Evolutionary conservation across 2,113 vertebrate genomes (phyloP).

Genomic region (Lutjanus erythropterus): DNA sequence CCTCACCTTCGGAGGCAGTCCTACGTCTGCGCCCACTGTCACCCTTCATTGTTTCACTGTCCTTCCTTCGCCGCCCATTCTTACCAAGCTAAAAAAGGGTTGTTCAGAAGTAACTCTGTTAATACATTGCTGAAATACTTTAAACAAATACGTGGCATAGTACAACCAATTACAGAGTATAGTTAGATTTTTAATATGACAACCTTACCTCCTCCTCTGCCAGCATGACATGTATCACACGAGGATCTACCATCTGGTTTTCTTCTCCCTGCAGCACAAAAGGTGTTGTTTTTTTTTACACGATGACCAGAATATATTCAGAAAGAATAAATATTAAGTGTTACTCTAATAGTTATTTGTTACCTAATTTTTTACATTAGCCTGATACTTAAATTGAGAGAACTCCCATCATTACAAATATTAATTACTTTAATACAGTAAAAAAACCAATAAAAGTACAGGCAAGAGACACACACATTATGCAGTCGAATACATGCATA

Average conservation of each 20-base stretch:
- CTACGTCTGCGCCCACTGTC: slow-evolving; percentile 93
- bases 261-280: slow-evolving; percentile 87
- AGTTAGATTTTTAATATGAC: background rate
- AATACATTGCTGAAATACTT: background rate
- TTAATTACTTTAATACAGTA: no score
- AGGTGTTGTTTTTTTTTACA: slow-evolving; percentile 18
- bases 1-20: slow-evolving; percentile 91
- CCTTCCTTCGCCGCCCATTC: slow-evolving; percentile 90
- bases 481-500: background rate
- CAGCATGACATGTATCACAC: slow-evolving; percentile 94
- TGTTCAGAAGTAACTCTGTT: background rate
- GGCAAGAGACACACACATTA: no score
- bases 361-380: no score
- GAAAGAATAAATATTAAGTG: no score
- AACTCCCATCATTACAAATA: no score
- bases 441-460: no score
- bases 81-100: slow-evolving; percentile 77
- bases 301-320: background rate
- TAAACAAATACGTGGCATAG: background rate
- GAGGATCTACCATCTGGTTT: slow-evolving; percentile 94
- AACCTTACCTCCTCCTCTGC: slow-evolving; percentile 80
- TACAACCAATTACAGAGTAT: background rate
- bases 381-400: no score
- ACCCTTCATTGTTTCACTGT: slow-evolving; percentile 85
- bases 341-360: no score